Percentiles rank a stretch among this genome's conserved stretches.
phyloP scores from a whole-genome alignment of 2,113 vertebrate genomes.

The Lepidothrix coronata region DNA sequence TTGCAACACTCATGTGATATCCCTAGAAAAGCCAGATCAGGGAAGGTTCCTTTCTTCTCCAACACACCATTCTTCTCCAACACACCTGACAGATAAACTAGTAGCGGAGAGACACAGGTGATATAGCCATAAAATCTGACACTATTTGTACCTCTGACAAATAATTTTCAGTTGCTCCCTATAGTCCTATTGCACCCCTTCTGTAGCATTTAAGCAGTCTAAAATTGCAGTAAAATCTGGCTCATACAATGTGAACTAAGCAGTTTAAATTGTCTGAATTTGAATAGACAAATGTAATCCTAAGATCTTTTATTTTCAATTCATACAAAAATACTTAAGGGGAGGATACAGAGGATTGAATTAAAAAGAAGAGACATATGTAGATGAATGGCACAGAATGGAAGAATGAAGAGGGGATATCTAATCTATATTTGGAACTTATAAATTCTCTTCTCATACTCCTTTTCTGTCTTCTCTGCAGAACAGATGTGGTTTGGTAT shows the following conservation, averaged over 20 bases:
- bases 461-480: not conserved
- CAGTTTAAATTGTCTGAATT: not conserved
- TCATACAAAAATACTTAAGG: not conserved
- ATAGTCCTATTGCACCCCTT: not conserved
- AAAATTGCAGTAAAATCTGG: not conserved
- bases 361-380: not conserved
- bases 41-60: not conserved
- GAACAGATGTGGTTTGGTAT: not conserved
- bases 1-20: accelerated
- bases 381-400: not conserved
- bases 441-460: not conserved
- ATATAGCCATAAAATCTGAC: not conserved
- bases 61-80: not conserved
- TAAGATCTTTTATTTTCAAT: not conserved
- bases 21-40: not conserved
- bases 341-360: not conserved
- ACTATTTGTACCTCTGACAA: not conserved
- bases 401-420: not conserved
- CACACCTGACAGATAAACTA: not conserved
- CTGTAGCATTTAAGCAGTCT: not conserved
- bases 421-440: not conserved
- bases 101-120: not conserved
- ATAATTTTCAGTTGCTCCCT: not conserved
- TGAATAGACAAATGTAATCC: not conserved
- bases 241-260: not conserved